These are phyloP conservation scores for Hippocampus mohnikei DNA, from an alignment of 2,113 vertebrate species.

Conservation along the genomic window DNA sequence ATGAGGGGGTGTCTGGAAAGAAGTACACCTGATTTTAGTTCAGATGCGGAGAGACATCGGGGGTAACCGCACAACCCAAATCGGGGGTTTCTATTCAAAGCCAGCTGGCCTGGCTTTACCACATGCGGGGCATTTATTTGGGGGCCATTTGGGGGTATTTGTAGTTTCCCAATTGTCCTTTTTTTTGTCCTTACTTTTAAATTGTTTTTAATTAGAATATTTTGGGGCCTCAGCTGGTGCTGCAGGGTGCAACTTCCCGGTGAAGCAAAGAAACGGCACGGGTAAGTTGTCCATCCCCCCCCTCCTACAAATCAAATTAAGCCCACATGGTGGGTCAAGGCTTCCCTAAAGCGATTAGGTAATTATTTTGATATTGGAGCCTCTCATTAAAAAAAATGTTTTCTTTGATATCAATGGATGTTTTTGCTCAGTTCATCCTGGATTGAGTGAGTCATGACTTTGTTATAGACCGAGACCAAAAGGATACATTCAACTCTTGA, in stretches of 20 bases:
- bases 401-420: slow-evolving; percentile 24
- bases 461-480: slow-evolving; percentile 17
- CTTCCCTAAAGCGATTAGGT: slow-evolving; percentile 49
- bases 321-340: slow-evolving; percentile 27
- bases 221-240: slow-evolving; percentile 88
- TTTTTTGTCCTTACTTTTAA: slow-evolving; percentile 47
- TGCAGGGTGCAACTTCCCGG: slow-evolving; percentile 93
- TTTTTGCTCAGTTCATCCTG: slow-evolving; percentile 39
- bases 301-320: not conserved
- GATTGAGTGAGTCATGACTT: slow-evolving; percentile 35
- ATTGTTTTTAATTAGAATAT: slow-evolving; percentile 68
- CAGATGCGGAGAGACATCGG: slow-evolving; percentile 82
- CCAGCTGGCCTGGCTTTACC: slow-evolving; percentile 99
- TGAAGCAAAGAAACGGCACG: slow-evolving; percentile 84
- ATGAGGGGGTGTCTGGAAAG: slow-evolving; percentile 73
- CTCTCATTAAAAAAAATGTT: slow-evolving; percentile 24
- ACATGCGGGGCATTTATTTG: slow-evolving; percentile 73
- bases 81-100: slow-evolving; percentile 95
- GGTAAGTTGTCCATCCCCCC: slow-evolving; percentile 81
- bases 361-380: slow-evolving; percentile 43
- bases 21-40: slow-evolving; percentile 80
- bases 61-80: slow-evolving; percentile 83
- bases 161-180: slow-evolving; percentile 35
- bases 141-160: slow-evolving; percentile 27
- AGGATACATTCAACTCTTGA: slow-evolving; percentile 28